Conservation (phyloP, 2,888 invertebrate species). For the Bibio marci region DNA sequence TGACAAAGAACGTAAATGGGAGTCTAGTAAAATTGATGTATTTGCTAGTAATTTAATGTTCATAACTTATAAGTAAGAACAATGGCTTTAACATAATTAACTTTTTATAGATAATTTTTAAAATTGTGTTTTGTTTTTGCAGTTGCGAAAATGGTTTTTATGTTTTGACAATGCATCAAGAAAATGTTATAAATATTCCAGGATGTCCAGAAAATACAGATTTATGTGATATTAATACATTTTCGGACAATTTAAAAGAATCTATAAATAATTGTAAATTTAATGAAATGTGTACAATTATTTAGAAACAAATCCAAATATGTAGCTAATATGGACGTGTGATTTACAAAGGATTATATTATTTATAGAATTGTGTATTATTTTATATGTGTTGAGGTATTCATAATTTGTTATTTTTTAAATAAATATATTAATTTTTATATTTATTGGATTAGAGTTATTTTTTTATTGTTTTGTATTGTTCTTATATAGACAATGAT, state of each 20-base stretch:
- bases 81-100: no score
- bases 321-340: no score
- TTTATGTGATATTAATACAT: conserved; percentile 43
- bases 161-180: conserved; percentile 59
- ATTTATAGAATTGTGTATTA: no score
- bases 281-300: conserved; percentile 38
- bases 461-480: no score
- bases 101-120: conserved; percentile 1
- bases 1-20: conserved; percentile 35
- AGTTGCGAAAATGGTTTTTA: conserved; percentile 34
- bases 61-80: conserved; percentile 46
- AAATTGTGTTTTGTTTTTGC: conserved; percentile 9
- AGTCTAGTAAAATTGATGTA: conserved; percentile 46
- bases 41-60: conserved; percentile 71
- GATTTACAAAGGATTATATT: no score
- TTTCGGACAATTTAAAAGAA: conserved; percentile 38
- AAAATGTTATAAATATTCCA: conserved; percentile 46
- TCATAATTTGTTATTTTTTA: no score
- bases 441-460: no score
- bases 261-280: conserved; percentile 50
- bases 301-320: neutral
- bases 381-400: no score
- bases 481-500: no score
- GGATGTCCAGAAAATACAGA: conserved; percentile 41
- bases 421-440: no score